Evolutionary conservation across 2,888 invertebrate genomes (phyloP), one percentile per base, ranked within the genome.

Genomic region (Zootermopsis nevadensis): DNA sequence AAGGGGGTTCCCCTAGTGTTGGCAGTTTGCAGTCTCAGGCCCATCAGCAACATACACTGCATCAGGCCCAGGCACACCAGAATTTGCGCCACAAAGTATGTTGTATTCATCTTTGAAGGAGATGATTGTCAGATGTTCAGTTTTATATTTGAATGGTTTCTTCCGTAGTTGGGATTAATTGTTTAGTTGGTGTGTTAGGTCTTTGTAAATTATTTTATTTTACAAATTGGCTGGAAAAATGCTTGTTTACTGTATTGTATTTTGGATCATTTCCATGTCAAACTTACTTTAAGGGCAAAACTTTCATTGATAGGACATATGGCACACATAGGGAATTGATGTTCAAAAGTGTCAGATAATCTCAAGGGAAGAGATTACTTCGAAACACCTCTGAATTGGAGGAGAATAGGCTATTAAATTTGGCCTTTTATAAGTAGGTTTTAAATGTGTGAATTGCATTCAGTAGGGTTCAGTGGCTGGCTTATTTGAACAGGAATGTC

Each of bases 41-140:
- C 66, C 85, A 84, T 66, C 85, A 84, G 84, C 85, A 84, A 84
- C 86, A 86, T 82, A 82, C 83, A 53, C 83, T 86, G 72, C 86
- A 86, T 69, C 86, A 84, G 74, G 83, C 85, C 35, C 81, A 86
- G 67, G 83, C 86, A 42, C 86, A 87, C 84, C 85, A 84, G 76
- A 86, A 84, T 55, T 85, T 87, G 72, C 86, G 87, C 82, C 87
- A 87, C 77, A 86, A 86, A 77, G 84, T 84, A 76, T 76, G 33
- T 48, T 19, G 4, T 48, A 2, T 12, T 48, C 12, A 48, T 7
- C 15, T 15, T 12, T 48, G 42, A 48, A 48, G 42, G 12, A 7
- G 42, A 12, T 12, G 7, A 15, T 48, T 48, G 7, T 48, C 12
- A 10, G 42, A 48, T 48, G 12, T 15, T n/a, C n/a, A n/a, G n/a